A percentile compares a stretch with the other conserved stretches of the same genome.
These are phyloP conservation scores for Nautilus pompilius DNA, from an alignment of 1,140 invertebrate genomes.

Conservation along the genomic window DNA sequence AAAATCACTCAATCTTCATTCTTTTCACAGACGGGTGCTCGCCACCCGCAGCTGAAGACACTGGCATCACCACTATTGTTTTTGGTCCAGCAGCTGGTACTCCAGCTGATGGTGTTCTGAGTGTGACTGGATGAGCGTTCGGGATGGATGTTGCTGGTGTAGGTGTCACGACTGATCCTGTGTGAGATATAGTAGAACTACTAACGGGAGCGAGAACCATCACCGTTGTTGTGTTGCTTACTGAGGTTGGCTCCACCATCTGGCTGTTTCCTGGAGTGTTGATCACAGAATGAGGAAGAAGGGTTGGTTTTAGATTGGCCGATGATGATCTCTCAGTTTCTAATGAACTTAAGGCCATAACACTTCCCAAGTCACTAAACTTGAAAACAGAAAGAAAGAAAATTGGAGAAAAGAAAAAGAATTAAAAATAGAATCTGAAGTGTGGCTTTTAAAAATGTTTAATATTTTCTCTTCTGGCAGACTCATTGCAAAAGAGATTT, in stretches of 20 bases:
- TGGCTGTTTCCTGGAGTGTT: constrained; percentile 27
- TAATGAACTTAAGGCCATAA: constrained; percentile 65
- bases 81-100: background rate
- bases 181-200: constrained; percentile 2
- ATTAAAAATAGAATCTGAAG: background rate
- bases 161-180: background rate
- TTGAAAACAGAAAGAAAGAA: constrained; percentile 58
- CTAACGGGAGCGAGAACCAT: constrained; percentile 26
- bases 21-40: background rate
- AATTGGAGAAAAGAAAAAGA: background rate
- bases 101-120: background rate
- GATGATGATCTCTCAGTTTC: constrained; percentile 58
- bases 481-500: background rate
- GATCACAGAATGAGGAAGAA: constrained; percentile 22
- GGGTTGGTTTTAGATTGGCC: constrained; percentile 23
- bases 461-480: too few species aligned
- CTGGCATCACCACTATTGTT: constrained; percentile 2
- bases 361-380: constrained; percentile 92
- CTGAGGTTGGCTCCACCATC: constrained; percentile 12
- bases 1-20: background rate
- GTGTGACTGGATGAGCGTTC: background rate
- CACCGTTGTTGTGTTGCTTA: constrained; percentile 18
- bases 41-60: background rate
- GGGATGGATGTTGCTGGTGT: background rate
- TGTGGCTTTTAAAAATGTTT: too few species aligned